A percentile compares a stretch with the other conserved stretches of the same genome.
Evolutionary conservation across 2,113 vertebrate genomes (phyloP).

Genomic region (Hemiprocne comata): DNA sequence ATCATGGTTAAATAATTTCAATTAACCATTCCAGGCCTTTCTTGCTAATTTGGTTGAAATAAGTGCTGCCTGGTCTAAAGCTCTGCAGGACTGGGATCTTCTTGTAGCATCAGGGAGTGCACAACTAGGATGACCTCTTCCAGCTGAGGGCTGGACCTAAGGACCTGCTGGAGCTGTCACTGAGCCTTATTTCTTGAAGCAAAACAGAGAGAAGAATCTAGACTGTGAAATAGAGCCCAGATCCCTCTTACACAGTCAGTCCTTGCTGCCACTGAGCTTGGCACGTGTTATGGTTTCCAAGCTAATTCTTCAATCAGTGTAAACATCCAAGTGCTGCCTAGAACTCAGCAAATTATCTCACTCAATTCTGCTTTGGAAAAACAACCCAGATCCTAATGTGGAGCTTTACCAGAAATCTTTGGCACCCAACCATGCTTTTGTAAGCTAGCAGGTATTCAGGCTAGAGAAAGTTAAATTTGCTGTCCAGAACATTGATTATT

Average conservation of each 20-base stretch:
- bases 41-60: conserved; percentile 48
- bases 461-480: background rate
- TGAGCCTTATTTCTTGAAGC: background rate
- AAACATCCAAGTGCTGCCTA: background rate
- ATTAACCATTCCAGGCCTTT: conserved; percentile 61
- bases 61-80: conserved; percentile 39
- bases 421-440: background rate
- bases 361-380: background rate
- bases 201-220: background rate
- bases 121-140: background rate
- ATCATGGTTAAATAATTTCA: conserved; percentile 46
- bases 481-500: background rate
- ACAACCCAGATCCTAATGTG: background rate
- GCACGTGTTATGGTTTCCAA: background rate
- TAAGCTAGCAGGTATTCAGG: background rate
- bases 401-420: background rate
- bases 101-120: accelerated
- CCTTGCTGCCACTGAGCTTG: background rate
- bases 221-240: background rate
- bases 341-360: background rate
- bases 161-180: background rate
- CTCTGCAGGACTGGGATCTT: background rate
- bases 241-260: background rate
- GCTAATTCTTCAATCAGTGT: background rate
- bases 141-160: background rate